Evolutionary conservation across 2,888 invertebrate species (phyloP).

Genomic region (Ophonus ardosiacus): DNA sequence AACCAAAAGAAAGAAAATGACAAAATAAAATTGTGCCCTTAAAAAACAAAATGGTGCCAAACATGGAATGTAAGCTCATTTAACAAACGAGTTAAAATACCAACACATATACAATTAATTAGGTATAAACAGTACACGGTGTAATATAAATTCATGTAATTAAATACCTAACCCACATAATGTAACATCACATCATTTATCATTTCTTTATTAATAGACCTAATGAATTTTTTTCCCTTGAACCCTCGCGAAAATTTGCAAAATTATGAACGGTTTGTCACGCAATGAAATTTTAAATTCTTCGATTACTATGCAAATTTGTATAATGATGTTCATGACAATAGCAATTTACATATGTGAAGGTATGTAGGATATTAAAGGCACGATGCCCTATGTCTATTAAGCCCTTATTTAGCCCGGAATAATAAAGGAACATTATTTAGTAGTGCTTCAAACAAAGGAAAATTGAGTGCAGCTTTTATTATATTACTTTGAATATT

Average conservation of each 20-base stretch:
- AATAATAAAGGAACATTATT: neutral
- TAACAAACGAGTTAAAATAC: no score
- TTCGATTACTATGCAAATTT: slow-evolving; percentile 55
- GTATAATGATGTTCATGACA: slow-evolving; percentile 1
- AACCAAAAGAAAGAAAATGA: no score
- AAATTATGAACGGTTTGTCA: slow-evolving; percentile 17
- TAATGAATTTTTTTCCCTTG: slow-evolving; percentile 47
- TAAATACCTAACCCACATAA: slow-evolving; percentile 1
- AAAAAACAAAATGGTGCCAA: no score
- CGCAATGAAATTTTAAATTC: slow-evolving; percentile 44
- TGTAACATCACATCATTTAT: slow-evolving; percentile 20
- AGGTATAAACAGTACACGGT: neutral
- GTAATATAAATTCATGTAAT: neutral
- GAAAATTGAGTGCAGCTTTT: neutral
- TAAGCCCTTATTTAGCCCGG: slow-evolving; percentile 15
- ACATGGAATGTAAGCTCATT: no score
- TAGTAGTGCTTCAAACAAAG: neutral
- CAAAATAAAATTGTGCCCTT: no score
- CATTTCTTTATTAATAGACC: slow-evolving; percentile 47
- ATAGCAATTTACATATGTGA: slow-evolving; percentile 14
- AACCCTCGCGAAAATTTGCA: slow-evolving; percentile 25
- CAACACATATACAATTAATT: no score
- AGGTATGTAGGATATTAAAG: slow-evolving; percentile 13
- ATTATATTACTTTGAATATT: neutral
- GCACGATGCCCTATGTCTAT: slow-evolving; percentile 18